phyloP scores from a whole-genome alignment of 2,113 vertebrate genomes.

The Pterocles orientalis region DNA sequence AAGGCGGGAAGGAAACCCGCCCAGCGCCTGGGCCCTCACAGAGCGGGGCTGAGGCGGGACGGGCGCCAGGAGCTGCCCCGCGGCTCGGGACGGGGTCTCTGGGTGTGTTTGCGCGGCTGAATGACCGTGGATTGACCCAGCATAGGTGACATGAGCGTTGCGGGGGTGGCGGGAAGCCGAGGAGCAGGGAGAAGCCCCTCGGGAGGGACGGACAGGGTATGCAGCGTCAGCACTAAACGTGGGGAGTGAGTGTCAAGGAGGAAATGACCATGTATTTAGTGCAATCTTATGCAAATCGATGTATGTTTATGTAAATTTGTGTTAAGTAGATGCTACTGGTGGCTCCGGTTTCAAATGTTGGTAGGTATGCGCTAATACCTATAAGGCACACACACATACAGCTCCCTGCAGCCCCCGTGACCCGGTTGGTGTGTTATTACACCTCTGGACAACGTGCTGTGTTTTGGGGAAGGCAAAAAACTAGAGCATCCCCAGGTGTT shows the following conservation, averaged over 20 bases:
- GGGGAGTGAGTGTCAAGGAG: neutral
- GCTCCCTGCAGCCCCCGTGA: neutral
- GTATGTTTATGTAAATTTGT: slow-evolving; percentile 38
- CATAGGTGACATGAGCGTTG: accelerated
- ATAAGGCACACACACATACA: neutral
- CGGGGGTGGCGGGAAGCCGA: accelerated
- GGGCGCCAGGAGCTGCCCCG: accelerated
- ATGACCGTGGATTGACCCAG: accelerated
- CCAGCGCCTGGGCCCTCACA: neutral
- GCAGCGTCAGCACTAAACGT: accelerated
- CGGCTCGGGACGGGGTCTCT: accelerated
- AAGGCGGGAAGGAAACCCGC: accelerated
- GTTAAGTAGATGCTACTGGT: slow-evolving; percentile 22
- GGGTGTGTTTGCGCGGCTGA: accelerated
- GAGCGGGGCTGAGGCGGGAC: no score
- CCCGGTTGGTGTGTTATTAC: accelerated
- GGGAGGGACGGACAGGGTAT: neutral
- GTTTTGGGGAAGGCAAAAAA: neutral
- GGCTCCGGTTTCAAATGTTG: neutral
- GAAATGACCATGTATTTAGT: neutral
- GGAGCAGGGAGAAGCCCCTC: accelerated
- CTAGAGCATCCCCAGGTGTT: neutral
- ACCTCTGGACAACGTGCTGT: accelerated
- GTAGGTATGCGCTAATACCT: neutral
- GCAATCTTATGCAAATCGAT: neutral